phyloP scores from a whole-genome alignment of 30 jellyfish, hydroid and myxozoan species.

The Aurelia coerulea region DNA sequence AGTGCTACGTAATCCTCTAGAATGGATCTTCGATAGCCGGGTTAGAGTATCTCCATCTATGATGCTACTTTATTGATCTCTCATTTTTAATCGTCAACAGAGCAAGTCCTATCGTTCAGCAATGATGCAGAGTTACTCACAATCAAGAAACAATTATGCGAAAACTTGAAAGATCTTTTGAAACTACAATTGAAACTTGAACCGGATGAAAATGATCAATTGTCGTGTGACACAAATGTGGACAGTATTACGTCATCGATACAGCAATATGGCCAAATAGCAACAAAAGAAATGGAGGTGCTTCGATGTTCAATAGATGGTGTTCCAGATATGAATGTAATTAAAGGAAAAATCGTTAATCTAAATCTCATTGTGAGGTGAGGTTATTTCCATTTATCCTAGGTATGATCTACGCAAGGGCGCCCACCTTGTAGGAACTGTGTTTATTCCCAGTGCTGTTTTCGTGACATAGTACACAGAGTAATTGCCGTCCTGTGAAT shows the following conservation, averaged over 20 bases:
- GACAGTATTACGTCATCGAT: conserved; percentile 79
- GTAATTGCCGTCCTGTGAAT: no score
- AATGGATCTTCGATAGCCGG: no score
- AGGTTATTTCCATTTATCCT: background rate
- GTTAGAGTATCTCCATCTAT: no score
- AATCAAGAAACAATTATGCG: conserved; percentile 79
- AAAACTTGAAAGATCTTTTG: conserved; percentile 70
- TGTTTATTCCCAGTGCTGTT: no score
- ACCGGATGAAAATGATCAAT: conserved; percentile 91
- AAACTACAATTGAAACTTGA: conserved; percentile 73
- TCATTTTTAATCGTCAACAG: conserved; percentile 21
- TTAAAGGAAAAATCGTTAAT: conserved; percentile 81
- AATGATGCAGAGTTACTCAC: conserved; percentile 90
- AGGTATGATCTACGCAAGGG: background rate
- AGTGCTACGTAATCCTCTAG: no score
- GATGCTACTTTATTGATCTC: no score
- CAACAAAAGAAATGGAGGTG: conserved; percentile 75
- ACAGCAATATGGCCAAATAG: conserved; percentile 80
- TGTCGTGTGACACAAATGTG: conserved; percentile 82
- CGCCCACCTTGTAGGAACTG: no score
- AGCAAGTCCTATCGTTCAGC: conserved; percentile 77
- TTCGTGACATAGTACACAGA: no score
- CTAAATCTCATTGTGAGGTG: conserved; percentile 78
- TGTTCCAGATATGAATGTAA: conserved; percentile 51
- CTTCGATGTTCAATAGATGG: conserved; percentile 79